phyloP scores from a whole-genome alignment of 2,888 invertebrate species.

The Pimpla rufipes region DNA sequence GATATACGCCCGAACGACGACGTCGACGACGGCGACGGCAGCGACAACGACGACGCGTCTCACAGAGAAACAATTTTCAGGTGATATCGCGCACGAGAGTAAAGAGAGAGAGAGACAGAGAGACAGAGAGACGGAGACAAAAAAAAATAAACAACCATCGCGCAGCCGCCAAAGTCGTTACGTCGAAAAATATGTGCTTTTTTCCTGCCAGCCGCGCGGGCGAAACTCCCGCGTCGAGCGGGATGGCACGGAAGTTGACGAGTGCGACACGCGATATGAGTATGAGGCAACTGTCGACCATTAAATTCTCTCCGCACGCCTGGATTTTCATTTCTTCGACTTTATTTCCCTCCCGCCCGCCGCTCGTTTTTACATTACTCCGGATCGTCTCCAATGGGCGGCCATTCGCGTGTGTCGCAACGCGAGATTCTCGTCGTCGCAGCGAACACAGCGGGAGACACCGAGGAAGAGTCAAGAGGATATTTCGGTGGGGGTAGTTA shows the following conservation, averaged over 20 bases:
- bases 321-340: slow-evolving; percentile 41
- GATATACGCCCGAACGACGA: slow-evolving; percentile 36
- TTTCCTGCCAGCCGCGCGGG: slow-evolving; percentile 11
- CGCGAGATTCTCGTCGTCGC: neutral
- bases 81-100: slow-evolving; percentile 46
- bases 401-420: neutral
- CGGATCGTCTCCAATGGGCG: too few species aligned
- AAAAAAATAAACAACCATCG: slow-evolving; percentile 28
- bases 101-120: neutral
- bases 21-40: slow-evolving; percentile 4
- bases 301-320: slow-evolving; percentile 40
- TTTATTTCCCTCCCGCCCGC: slow-evolving; percentile 24
- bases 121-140: neutral
- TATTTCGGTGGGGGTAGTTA: neutral
- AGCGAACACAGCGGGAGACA: neutral
- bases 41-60: slow-evolving; percentile 10
- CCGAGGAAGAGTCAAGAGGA: neutral
- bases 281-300: slow-evolving; percentile 29
- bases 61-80: slow-evolving; percentile 61
- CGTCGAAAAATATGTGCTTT: slow-evolving; percentile 35
- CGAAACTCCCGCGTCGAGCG: neutral
- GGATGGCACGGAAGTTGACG: slow-evolving; percentile 24
- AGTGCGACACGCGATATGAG: slow-evolving; percentile 25
- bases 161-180: slow-evolving; percentile 32
- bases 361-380: slow-evolving; percentile 24